phyloP scores from a whole-genome alignment of 2,797 vertebrate genomes.

The Crocidura indochinensis region DNA sequence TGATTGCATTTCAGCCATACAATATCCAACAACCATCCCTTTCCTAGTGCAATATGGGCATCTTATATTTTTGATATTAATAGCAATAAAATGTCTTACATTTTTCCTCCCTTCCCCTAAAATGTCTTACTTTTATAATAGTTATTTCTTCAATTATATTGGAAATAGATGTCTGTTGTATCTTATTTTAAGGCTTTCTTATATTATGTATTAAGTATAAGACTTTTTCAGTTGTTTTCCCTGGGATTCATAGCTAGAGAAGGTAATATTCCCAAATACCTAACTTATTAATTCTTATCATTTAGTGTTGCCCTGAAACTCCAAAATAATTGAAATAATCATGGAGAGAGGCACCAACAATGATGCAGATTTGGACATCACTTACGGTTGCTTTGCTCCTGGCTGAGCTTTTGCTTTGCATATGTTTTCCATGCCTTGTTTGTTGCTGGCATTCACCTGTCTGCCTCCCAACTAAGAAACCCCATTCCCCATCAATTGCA shows the following conservation, averaged over 20 bases:
- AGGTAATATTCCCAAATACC: background rate
- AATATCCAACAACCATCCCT: too few relatives aligned
- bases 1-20: too few relatives aligned
- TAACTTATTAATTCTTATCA: background rate
- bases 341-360: background rate
- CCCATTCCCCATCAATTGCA: background rate
- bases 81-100: too few relatives aligned
- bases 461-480: background rate
- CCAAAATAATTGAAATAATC: constrained; percentile 22
- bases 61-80: too few relatives aligned
- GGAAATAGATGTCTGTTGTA: background rate
- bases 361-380: background rate
- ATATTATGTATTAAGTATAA: constrained; percentile 16
- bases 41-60: too few relatives aligned
- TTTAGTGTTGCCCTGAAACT: constrained; percentile 19
- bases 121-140: constrained; percentile 11
- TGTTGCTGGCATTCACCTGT: constrained; percentile 14
- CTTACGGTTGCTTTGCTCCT: background rate
- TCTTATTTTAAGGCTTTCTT: constrained; percentile 19
- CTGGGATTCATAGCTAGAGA: constrained; percentile 30
- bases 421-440: background rate
- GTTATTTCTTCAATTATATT: constrained; percentile 33
- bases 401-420: background rate
- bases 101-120: too few relatives aligned
- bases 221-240: constrained; percentile 29